Conservation (phyloP, 2,113 vertebrate species). For the Grammomys surdaster region DNA sequence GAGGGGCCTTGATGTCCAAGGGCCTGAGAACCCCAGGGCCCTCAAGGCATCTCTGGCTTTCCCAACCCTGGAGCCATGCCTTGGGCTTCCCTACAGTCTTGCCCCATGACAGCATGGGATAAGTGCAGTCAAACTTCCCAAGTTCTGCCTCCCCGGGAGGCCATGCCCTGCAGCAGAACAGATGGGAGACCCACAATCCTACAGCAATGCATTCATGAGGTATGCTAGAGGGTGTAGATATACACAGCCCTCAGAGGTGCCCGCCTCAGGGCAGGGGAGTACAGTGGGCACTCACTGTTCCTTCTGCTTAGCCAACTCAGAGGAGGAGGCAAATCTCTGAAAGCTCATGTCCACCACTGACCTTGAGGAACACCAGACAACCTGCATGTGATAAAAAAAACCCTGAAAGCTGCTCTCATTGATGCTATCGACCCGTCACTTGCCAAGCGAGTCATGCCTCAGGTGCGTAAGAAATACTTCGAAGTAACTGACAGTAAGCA, state of each 20-base stretch:
- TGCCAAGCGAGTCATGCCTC: background rate
- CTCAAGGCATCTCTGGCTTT: no score
- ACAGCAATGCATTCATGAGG: background rate
- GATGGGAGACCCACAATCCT: no score
- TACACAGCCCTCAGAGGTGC: background rate
- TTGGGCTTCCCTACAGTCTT: no score
- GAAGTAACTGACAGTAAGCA: slow-evolving; percentile 59
- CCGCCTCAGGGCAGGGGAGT: background rate
- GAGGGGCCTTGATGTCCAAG: no score
- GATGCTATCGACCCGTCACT: background rate
- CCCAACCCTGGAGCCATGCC: no score
- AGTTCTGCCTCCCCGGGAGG: no score
- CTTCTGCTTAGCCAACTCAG: background rate
- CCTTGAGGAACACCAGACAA: background rate
- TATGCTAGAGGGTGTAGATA: background rate
- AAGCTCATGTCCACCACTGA: background rate
- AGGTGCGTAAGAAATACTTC: slow-evolving; percentile 50
- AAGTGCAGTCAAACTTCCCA: no score
- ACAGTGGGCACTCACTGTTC: fast-evolving
- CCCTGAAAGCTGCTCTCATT: slow-evolving; percentile 24
- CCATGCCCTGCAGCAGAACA: no score
- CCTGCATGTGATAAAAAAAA: slow-evolving; percentile 39
- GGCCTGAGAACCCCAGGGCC: no score
- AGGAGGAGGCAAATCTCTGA: background rate
- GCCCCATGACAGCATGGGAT: no score